A percentile compares a stretch with the other conserved stretches of the same genome.
Conservation (phyloP, 92 coral and sea anemone species). For the Umimayanthus chanpuru region DNA sequence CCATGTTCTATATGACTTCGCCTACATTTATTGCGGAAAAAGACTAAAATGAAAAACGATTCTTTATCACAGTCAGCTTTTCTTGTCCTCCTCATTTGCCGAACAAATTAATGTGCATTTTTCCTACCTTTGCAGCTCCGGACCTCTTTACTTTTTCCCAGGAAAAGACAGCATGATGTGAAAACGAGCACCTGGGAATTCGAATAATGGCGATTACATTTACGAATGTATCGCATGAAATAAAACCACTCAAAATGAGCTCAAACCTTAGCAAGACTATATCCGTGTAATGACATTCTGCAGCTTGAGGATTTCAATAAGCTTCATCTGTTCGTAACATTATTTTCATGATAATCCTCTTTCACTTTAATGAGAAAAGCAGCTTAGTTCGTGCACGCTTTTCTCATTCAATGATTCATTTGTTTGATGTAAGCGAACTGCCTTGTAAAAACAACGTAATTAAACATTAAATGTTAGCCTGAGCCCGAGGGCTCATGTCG, state of each 20-base stretch:
- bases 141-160: not conserved
- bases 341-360: not conserved
- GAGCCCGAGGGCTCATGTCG: not conserved
- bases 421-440: constrained; percentile 1
- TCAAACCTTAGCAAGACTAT: constrained; percentile 9
- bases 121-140: not conserved
- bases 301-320: not conserved
- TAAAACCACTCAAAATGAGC: not conserved
- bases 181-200: not conserved
- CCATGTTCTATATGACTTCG: too few relatives aligned
- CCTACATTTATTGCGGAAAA: not conserved
- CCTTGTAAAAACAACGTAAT: constrained; percentile 2
- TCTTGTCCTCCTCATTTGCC: too few relatives aligned
- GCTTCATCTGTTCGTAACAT: not conserved
- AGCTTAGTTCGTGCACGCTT: not conserved
- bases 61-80: not conserved
- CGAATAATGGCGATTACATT: not conserved
- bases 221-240: not conserved
- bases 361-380: not conserved
- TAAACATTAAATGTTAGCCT: constrained; percentile 1
- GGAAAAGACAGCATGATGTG: not conserved
- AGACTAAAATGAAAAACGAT: not conserved
- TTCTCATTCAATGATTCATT: not conserved
- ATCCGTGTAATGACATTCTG: not conserved
- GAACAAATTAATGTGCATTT: not conserved